Conservation (phyloP, 2,113 vertebrate genomes). For the Promerops cafer region DNA sequence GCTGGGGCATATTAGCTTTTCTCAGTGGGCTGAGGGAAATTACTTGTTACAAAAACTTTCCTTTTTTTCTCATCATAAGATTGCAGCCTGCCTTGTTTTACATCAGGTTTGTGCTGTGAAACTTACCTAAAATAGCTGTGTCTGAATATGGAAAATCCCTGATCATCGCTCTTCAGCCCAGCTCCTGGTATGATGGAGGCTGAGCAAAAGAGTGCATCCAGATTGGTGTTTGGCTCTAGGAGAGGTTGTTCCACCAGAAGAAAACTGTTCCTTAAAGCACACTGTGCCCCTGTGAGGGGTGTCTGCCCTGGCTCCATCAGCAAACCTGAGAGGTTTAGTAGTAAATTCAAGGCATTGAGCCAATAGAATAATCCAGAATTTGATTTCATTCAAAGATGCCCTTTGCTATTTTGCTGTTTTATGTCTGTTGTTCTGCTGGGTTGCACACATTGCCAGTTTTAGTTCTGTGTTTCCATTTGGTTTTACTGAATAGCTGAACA, state of each 20-base stretch:
- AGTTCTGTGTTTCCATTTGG: neutral
- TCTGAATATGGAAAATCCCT: neutral
- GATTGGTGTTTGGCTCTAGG: neutral
- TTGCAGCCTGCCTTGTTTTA: neutral
- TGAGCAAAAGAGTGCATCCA: neutral
- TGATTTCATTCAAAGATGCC: neutral
- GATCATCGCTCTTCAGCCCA: neutral
- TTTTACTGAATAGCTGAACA: neutral
- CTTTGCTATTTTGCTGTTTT: neutral
- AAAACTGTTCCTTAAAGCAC: neutral
- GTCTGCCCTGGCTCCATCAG: neutral
- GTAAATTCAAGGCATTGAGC: neutral
- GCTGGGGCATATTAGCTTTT: neutral
- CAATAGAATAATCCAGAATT: neutral
- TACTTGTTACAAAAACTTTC: neutral
- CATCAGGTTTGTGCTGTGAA: neutral
- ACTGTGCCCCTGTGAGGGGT: fast-evolving
- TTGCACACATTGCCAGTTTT: neutral
- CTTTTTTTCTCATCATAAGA: neutral
- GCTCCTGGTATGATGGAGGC: neutral
- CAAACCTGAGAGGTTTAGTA: neutral
- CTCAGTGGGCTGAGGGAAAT: neutral
- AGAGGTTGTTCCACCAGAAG: neutral
- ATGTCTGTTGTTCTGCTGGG: neutral
- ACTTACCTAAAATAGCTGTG: neutral